These are phyloP conservation scores for Trachelipus rathkii DNA, from an alignment of 1,140 invertebrate species.

Conservation along the genomic window DNA sequence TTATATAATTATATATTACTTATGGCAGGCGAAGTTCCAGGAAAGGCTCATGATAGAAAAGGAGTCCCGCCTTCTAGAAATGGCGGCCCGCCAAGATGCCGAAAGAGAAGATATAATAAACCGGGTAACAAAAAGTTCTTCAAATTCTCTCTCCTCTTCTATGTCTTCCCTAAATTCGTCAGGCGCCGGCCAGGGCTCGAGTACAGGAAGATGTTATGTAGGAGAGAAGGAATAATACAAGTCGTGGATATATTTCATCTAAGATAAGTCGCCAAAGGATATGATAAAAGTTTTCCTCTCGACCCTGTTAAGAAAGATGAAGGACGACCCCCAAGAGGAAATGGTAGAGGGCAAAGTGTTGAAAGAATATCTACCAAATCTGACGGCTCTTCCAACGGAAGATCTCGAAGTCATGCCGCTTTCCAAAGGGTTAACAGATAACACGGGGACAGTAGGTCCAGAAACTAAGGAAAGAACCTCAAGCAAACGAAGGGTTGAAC, in stretches of 20 bases:
- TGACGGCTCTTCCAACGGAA: conserved; percentile 23
- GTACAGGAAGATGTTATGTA: conserved; percentile 48
- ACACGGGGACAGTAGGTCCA: conserved; percentile 15
- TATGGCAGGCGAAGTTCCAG: conserved; percentile 49
- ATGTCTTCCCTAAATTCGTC: conserved; percentile 41
- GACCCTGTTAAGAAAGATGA: conserved; percentile 38
- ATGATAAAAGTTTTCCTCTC: conserved; percentile 48
- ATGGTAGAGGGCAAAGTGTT: conserved; percentile 26
- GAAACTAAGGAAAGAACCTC: background rate
- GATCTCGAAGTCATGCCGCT: conserved; percentile 34
- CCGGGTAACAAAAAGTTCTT: conserved; percentile 38
- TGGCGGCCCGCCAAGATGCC: conserved; percentile 49
- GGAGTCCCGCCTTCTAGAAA: conserved; percentile 48
- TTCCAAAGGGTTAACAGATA: conserved; percentile 30
- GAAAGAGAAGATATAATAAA: conserved; percentile 46
- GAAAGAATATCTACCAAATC: conserved; percentile 26
- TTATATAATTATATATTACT: background rate
- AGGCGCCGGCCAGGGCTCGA: conserved; percentile 41
- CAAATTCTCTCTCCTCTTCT: conserved; percentile 29
- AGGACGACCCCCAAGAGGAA: conserved; percentile 23
- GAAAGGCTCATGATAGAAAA: conserved; percentile 51
- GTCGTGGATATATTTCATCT: conserved; percentile 22
- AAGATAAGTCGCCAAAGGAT: conserved; percentile 46
- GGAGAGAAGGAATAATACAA: conserved; percentile 32
- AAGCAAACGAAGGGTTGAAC: too few relatives aligned